phyloP scores from a whole-genome alignment of 1,140 invertebrate species.

The Lepidurus packardi region DNA sequence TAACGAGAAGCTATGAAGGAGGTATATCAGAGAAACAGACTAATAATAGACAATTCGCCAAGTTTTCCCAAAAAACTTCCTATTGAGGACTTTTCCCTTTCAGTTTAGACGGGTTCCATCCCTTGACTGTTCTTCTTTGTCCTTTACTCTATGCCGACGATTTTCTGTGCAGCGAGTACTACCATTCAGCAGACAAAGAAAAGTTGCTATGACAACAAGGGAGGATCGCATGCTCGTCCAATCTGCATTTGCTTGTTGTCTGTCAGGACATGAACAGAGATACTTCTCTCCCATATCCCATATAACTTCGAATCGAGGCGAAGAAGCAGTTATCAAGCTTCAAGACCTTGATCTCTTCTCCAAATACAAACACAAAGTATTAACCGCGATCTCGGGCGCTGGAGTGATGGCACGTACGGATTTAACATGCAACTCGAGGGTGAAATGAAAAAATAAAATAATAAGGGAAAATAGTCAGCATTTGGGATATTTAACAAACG shows the following conservation, averaged over 20 bases:
- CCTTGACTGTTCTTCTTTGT: background rate
- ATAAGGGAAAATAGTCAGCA: background rate
- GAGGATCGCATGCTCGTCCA: slow-evolving; percentile 5
- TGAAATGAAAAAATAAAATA: background rate
- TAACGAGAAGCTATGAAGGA: background rate
- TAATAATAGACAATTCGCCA: slow-evolving; percentile 10
- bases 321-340: background rate
- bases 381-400: background rate
- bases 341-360: background rate
- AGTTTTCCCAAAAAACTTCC: background rate
- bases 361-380: background rate
- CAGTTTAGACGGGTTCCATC: background rate
- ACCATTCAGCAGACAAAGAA: slow-evolving; percentile 11
- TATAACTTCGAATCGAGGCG: background rate
- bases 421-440: background rate
- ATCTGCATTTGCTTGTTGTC: slow-evolving; percentile 19
- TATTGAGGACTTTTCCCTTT: background rate
- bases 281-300: background rate
- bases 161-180: background rate
- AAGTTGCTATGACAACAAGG: slow-evolving; percentile 21
- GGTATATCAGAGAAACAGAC: background rate
- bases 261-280: background rate
- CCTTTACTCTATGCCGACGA: background rate
- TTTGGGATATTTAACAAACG: too few relatives aligned
- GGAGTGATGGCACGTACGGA: background rate